These are phyloP conservation scores for Dicaeum eximium DNA, from an alignment of 2,113 vertebrate genomes.

Conservation along the genomic window DNA sequence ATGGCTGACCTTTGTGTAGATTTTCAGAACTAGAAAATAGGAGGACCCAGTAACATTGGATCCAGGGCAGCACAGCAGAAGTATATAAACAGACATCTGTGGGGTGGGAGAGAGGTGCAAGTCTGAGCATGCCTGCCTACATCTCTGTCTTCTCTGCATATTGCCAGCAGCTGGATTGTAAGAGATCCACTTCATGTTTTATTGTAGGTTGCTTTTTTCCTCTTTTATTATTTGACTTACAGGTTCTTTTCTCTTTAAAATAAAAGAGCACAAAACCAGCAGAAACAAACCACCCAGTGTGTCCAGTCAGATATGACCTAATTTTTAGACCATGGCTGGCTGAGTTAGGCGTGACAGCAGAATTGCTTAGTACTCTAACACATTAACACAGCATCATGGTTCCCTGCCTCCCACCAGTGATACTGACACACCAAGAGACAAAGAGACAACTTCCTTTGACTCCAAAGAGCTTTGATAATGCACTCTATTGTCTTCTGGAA, in stretches of 20 bases:
- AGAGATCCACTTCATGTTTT: background rate
- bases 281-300: background rate
- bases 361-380: background rate
- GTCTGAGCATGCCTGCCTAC: too few species aligned
- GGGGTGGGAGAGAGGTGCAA: background rate
- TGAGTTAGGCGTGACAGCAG: background rate
- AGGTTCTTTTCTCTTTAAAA: background rate
- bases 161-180: background rate
- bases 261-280: background rate
- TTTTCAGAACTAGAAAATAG: background rate
- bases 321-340: background rate
- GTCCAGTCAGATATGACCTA: background rate
- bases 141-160: background rate
- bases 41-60: background rate
- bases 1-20: background rate
- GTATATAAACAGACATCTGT: background rate
- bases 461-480: background rate
- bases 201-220: background rate
- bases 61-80: background rate
- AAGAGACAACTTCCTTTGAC: background rate
- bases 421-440: background rate
- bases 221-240: background rate
- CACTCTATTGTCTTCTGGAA: background rate
- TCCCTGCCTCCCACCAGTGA: background rate
- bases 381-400: background rate